Evolutionary conservation across 2,888 invertebrate species (phyloP).

Genomic region (Junonia oenone): DNA sequence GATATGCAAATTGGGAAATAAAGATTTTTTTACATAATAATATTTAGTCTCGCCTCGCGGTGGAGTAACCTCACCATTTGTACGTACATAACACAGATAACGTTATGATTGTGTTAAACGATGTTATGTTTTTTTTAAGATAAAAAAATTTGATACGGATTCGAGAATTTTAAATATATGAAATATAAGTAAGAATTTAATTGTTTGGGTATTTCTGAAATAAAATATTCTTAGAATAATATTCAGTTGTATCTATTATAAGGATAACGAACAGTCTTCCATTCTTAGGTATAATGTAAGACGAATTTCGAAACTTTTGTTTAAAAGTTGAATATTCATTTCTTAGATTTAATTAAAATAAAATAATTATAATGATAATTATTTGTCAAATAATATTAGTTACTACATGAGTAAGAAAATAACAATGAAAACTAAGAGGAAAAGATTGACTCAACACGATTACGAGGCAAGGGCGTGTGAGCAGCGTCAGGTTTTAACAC

Average conservation of each 20-base stretch:
- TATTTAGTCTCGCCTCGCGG: constrained; percentile 19
- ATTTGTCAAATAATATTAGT: not conserved
- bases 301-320: too few species aligned
- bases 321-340: too few species aligned
- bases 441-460: constrained; percentile 7
- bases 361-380: too few species aligned
- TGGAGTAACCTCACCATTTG: constrained; percentile 2
- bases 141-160: not conserved
- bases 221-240: too few species aligned
- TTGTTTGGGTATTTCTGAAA: too few species aligned
- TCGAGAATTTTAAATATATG: not conserved
- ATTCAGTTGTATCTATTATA: too few species aligned
- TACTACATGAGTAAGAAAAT: not conserved
- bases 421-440: constrained; percentile 6
- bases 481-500: not conserved
- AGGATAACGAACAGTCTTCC: too few species aligned
- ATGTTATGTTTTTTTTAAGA: not conserved
- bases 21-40: constrained; percentile 24
- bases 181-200: too few species aligned
- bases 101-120: not conserved
- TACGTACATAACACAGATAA: not conserved
- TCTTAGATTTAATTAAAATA: too few species aligned
- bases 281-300: too few species aligned
- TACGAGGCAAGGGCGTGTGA: constrained; percentile 4
- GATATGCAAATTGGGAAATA: constrained; percentile 52